These are phyloP conservation scores for Neodon shergylaensis DNA, from an alignment of 2,113 vertebrate species.

Conservation along the genomic window DNA sequence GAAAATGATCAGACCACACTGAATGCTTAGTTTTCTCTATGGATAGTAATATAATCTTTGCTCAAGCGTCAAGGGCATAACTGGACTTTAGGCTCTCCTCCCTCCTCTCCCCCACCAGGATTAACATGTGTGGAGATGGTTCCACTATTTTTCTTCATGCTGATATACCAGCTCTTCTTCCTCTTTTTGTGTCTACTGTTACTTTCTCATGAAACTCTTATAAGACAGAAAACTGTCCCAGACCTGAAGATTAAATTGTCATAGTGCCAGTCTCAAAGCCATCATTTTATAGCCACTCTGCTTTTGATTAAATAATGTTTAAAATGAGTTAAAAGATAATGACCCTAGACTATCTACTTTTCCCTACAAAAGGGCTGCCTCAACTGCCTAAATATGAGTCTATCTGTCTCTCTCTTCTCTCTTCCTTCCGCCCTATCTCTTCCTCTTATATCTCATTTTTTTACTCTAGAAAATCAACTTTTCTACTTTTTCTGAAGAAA, in stretches of 20 bases:
- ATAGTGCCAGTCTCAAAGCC: background rate
- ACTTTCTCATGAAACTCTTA: background rate
- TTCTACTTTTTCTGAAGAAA: background rate
- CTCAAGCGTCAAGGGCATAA: background rate
- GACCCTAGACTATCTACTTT: background rate
- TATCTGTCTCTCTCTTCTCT: background rate
- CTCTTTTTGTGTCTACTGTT: background rate
- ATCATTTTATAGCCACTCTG: background rate
- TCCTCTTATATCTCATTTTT: background rate
- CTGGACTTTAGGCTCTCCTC: background rate
- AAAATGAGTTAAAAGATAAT: background rate
- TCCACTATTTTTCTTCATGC: background rate
- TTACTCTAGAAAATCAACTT: slow-evolving; percentile 10
- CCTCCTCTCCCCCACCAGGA: too few species aligned
- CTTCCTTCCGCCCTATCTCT: background rate
- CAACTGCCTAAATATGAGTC: background rate
- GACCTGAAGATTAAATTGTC: background rate
- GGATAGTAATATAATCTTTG: background rate
- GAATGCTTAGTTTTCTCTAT: background rate
- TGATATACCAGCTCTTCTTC: background rate
- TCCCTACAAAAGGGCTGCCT: background rate
- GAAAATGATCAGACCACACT: slow-evolving; percentile 5
- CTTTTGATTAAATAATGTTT: background rate
- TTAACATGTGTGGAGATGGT: background rate
- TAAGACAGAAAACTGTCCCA: background rate